phyloP scores from a whole-genome alignment of 2,113 vertebrate genomes.

The Sceloporus tristichus region DNA sequence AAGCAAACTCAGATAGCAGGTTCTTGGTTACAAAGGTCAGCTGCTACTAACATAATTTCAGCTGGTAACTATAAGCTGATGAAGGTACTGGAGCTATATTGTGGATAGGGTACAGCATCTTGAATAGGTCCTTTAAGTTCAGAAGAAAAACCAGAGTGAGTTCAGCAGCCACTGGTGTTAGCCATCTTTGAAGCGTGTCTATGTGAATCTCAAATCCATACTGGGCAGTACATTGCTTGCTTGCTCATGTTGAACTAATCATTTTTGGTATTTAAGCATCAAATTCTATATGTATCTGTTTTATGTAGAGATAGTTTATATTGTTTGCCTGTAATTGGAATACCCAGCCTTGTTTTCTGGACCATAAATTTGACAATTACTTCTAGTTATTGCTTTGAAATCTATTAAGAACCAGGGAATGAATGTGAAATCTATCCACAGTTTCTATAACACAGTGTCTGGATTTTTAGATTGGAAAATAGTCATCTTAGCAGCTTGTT shows the following conservation, averaged over 20 bases:
- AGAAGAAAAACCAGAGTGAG: no score
- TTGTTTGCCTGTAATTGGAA: conserved; percentile 38
- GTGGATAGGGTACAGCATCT: no score
- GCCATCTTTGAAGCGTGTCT: no score
- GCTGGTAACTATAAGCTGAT: no score
- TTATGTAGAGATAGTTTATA: conserved; percentile 30
- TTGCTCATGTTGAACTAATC: not conserved
- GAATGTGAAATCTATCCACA: conserved; percentile 11
- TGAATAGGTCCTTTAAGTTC: no score
- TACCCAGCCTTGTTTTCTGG: conserved; percentile 28
- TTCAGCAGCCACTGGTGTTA: no score
- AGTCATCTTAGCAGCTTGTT: not conserved
- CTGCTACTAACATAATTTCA: no score
- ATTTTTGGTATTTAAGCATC: not conserved
- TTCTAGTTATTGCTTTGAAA: conserved; percentile 23
- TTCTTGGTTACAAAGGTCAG: no score
- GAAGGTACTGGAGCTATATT: no score
- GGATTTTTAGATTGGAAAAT: not conserved
- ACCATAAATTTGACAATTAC: conserved; percentile 41
- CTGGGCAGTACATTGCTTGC: not conserved
- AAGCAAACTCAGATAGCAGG: no score
- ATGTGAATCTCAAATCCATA: not conserved
- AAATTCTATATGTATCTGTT: not conserved
- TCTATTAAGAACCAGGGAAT: conserved; percentile 10
- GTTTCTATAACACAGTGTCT: not conserved